phyloP scores from a whole-genome alignment of 2,888 invertebrate genomes.

The Tortricodes alternella region DNA sequence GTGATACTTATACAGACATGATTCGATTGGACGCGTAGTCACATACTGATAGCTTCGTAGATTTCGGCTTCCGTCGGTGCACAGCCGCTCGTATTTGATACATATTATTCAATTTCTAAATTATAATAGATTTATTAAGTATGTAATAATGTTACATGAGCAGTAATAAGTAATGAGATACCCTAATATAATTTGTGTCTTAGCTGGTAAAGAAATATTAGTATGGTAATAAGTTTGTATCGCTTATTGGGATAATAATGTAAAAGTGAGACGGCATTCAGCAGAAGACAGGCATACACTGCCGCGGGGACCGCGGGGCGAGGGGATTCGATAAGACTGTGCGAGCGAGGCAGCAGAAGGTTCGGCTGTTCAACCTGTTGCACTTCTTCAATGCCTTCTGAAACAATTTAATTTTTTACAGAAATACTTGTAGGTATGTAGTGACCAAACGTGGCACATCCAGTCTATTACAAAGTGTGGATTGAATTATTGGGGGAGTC shows the following conservation, averaged over 20 bases:
- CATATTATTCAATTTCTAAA: slow-evolving; percentile 80
- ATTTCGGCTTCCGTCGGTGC: slow-evolving; percentile 73
- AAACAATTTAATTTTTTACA: slow-evolving; percentile 51
- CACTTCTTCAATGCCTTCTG: slow-evolving; percentile 51
- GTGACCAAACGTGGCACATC: slow-evolving; percentile 74
- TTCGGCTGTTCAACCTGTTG: slow-evolving; percentile 48
- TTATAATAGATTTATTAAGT: slow-evolving; percentile 80
- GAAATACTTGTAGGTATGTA: slow-evolving; percentile 56
- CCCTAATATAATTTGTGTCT: slow-evolving; percentile 81
- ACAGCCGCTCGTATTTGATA: slow-evolving; percentile 78
- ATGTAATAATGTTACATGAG: slow-evolving; percentile 77
- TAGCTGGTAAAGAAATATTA: slow-evolving; percentile 78
- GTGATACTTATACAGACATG: slow-evolving; percentile 66
- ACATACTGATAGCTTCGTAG: slow-evolving; percentile 67
- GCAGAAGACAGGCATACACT: slow-evolving; percentile 35
- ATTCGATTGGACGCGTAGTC: slow-evolving; percentile 61
- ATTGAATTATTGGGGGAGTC: slow-evolving; percentile 49
- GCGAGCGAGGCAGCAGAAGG: slow-evolving; percentile 25
- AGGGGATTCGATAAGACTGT: slow-evolving; percentile 23
- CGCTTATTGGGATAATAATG: slow-evolving; percentile 59
- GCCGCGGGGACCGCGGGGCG: slow-evolving; percentile 6
- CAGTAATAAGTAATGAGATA: slow-evolving; percentile 74
- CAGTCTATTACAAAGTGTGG: slow-evolving; percentile 61
- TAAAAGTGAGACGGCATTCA: slow-evolving; percentile 51
- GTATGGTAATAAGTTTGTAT: slow-evolving; percentile 77